Percentiles rank a stretch among this genome's conserved stretches.
Conservation (phyloP, 2,888 invertebrate genomes). For the Plagiodera versicolora region DNA sequence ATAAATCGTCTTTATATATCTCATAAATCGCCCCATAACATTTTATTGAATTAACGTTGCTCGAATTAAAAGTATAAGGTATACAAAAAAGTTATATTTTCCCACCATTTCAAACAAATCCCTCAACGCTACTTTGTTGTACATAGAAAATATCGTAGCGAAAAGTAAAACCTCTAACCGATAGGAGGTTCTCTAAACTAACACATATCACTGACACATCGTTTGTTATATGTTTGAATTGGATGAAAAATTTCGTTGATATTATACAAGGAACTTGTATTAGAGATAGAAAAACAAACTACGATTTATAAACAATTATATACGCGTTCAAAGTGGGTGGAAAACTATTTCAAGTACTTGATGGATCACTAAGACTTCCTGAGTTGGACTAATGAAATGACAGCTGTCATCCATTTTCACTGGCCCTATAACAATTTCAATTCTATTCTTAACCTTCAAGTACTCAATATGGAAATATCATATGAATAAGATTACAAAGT, state of each 20-base stretch:
- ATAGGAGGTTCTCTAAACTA: constrained; percentile 30
- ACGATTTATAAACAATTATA: constrained; percentile 25
- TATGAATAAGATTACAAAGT: too few relatives aligned
- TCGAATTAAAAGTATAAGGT: not conserved
- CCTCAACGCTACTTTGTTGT: constrained; percentile 29
- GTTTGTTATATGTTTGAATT: constrained; percentile 27
- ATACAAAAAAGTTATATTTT: constrained; percentile 2
- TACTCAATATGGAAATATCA: too few relatives aligned
- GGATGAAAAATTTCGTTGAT: constrained; percentile 31
- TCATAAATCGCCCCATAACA: not conserved
- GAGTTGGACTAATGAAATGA: too few relatives aligned
- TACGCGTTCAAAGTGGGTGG: not conserved
- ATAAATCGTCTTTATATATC: too few relatives aligned
- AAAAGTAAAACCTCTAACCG: constrained; percentile 28
- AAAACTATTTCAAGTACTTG: not conserved
- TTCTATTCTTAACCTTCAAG: too few relatives aligned
- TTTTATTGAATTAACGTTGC: not conserved
- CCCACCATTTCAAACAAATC: constrained; percentile 20
- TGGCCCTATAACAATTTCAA: too few relatives aligned
- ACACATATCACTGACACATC: constrained; percentile 35
- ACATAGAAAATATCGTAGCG: constrained; percentile 27
- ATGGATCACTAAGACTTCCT: not conserved
- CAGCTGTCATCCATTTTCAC: too few relatives aligned
- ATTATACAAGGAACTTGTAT: constrained; percentile 36
- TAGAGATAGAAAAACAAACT: constrained; percentile 32